phyloP scores from a whole-genome alignment of 2,888 invertebrate genomes.

The Octonoba sinensis region DNA sequence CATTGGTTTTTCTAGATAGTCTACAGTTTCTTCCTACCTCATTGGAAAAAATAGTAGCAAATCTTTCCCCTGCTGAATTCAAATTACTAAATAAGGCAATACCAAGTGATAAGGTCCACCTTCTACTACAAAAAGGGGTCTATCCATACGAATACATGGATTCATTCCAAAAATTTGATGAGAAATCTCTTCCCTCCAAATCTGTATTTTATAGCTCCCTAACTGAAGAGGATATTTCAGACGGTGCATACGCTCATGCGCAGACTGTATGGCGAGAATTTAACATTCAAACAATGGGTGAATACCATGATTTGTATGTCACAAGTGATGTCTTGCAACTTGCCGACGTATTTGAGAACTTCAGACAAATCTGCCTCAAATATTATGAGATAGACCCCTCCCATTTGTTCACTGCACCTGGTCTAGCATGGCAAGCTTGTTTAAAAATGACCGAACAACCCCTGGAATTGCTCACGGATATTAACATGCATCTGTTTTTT shows the following conservation, averaged over 20 bases:
- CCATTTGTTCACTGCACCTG: constrained; percentile 65
- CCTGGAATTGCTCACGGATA: constrained; percentile 66
- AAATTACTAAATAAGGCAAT: too few species aligned
- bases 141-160: too few species aligned
- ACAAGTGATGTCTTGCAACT: constrained; percentile 65
- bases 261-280: constrained; percentile 19
- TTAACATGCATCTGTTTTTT: constrained; percentile 64
- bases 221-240: too few species aligned
- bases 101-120: too few species aligned
- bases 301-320: constrained; percentile 67
- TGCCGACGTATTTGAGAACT: constrained; percentile 67
- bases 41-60: neutral
- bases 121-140: too few species aligned
- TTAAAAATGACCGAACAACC: constrained; percentile 63
- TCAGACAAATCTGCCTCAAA: constrained; percentile 64
- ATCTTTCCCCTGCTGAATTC: too few species aligned
- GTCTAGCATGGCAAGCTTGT: constrained; percentile 30
- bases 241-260: constrained; percentile 8
- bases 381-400: constrained; percentile 66
- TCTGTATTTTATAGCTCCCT: too few species aligned
- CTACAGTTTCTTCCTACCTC: neutral
- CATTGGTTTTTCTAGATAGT: neutral
- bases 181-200: too few species aligned
- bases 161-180: too few species aligned
- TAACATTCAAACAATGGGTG: constrained; percentile 62